A percentile compares a stretch with the other conserved stretches of the same genome.
These are phyloP conservation scores for Ctenicera cuprea DNA, from an alignment of 2,888 invertebrate species.

Conservation along the genomic window DNA sequence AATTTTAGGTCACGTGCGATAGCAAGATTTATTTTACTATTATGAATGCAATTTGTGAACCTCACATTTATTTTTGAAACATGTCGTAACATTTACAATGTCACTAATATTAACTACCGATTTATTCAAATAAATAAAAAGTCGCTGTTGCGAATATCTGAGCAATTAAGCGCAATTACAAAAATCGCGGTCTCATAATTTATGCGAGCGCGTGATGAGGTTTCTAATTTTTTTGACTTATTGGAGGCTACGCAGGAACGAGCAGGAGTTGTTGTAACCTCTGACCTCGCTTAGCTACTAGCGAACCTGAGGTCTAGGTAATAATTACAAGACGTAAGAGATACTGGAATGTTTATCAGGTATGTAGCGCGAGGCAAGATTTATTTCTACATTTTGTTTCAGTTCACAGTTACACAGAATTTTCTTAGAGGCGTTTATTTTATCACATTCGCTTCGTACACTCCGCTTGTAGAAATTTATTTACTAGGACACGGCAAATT, in stretches of 20 bases:
- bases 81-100: constrained; percentile 2
- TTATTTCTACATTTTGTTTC: constrained; percentile 63
- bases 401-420: constrained; percentile 61
- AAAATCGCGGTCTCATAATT: constrained; percentile 23
- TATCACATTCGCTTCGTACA: constrained; percentile 49
- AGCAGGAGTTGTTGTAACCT: constrained; percentile 42
- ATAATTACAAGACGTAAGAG: constrained; percentile 54
- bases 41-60: constrained; percentile 7
- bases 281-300: constrained; percentile 48
- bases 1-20: constrained; percentile 30
- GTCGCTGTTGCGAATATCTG: constrained; percentile 14
- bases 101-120: constrained; percentile 10
- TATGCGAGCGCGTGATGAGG: constrained; percentile 30
- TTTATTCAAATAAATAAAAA: constrained; percentile 28
- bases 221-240: constrained; percentile 41
- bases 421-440: constrained; percentile 58
- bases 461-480: constrained; percentile 51
- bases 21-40: constrained; percentile 25
- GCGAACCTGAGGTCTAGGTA: constrained; percentile 48
- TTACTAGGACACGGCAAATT: constrained; percentile 51
- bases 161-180: constrained; percentile 23
- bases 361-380: constrained; percentile 56
- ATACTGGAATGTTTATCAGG: constrained; percentile 52
- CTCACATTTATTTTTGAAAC: constrained; percentile 9
- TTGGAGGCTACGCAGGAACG: constrained; percentile 42